phyloP scores from a whole-genome alignment of 2,113 vertebrate species.

The Callaeas wilsoni region DNA sequence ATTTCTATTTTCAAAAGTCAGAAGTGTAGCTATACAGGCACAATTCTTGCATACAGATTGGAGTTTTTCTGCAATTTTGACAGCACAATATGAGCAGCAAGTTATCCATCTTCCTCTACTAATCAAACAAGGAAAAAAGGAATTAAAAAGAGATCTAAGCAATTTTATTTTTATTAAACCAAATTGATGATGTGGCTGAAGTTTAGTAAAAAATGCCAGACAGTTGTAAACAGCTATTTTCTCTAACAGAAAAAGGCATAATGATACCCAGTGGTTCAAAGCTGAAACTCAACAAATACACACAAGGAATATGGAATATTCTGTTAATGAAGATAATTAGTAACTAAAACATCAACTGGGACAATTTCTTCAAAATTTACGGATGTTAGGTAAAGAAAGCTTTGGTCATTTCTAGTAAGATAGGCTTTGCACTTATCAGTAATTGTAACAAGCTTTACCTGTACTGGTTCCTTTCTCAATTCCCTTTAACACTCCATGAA shows the following conservation, averaged over 20 bases:
- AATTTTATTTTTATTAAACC: slow-evolving; percentile 5
- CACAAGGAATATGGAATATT: neutral
- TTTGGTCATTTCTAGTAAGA: neutral
- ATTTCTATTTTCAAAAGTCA: neutral
- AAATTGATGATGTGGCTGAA: neutral
- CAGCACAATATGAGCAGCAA: neutral
- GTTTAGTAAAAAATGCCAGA: neutral
- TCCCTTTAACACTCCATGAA: neutral
- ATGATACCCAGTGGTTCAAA: neutral
- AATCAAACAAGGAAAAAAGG: neutral
- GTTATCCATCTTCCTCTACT: neutral
- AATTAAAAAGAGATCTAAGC: neutral
- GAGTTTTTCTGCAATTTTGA: neutral
- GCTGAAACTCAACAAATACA: neutral
- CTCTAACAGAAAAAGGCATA: neutral
- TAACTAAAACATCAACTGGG: neutral
- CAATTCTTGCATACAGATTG: neutral
- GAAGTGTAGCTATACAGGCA: neutral
- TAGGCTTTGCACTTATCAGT: neutral
- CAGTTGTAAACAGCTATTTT: slow-evolving; percentile 7
- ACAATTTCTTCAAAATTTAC: neutral
- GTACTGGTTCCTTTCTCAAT: neutral
- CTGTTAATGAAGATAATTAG: neutral
- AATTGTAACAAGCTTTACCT: neutral
- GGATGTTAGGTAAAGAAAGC: neutral